Base-by-base conservation (phyloP, 1,140 invertebrate species). In the Acyrthosiphon pisum region DNA sequence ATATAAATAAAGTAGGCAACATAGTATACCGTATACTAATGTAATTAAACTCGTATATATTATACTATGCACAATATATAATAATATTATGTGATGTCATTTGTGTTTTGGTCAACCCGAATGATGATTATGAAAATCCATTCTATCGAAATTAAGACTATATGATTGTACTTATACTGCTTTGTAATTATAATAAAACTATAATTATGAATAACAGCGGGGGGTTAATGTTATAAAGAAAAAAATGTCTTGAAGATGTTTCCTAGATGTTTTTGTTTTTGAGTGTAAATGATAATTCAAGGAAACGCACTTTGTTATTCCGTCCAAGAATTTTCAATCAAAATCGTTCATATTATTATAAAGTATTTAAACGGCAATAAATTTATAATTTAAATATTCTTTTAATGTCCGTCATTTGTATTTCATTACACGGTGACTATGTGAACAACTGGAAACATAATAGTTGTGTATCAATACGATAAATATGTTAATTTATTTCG, bases 401-500 rank as follows among this genome's bases (percentile, higher is more conserved):
- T 68, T 68, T 68, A 68, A 68, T 68, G 60, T n/a, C 30, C 4
- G 3, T 68, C 9, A n/a, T 68, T 68, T 68, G 3, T n/a, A 68
- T 68, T n/a, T n/a, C 11, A 81, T 37, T 81, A 37, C 35, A 37
- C 7, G 7, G 20, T 81, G 37, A 60, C 1, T 48, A 50, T 50
- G 48, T 18, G 48, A 50, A 50, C 48, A 50, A 50, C 48, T 68
- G 30, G 11, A 50, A 50, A n/a, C 30, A 68, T 30, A 68, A 68
- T 68, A 26, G 60, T 6, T n/a, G 35, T 22, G n/a, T 1, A 48
- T 11, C 48, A n/a, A 41, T 81, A 81, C 35, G 7, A 37, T 81
- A 81, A 84, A 41, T 84, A 84, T 37, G 76, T 81, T 81, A 81
- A 81, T 81, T 81, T 81, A 37, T 81, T 37, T 81, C 18, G n/a